These are phyloP conservation scores for Digitonthophagus gazella DNA, from an alignment of 2,888 invertebrate species.

Conservation along the genomic window DNA sequence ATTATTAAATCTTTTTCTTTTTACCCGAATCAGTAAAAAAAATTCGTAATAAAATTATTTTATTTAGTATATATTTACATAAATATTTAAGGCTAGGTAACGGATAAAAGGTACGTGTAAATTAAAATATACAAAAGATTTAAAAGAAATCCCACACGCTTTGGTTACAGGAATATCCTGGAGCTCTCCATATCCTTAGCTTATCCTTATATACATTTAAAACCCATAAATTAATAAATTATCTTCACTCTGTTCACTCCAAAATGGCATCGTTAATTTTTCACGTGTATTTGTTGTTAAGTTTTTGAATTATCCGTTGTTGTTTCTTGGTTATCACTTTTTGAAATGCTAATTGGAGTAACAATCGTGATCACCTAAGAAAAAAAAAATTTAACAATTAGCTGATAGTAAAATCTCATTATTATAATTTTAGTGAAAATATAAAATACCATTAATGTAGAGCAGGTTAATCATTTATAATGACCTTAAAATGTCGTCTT, in stretches of 20 bases:
- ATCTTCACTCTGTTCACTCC: slow-evolving; percentile 3
- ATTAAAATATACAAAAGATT: not conserved
- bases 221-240: slow-evolving; percentile 2
- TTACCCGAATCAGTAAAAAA: not conserved
- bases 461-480: not conserved
- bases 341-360: slow-evolving; percentile 35
- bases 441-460: not conserved
- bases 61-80: slow-evolving; percentile 13
- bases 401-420: not conserved
- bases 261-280: slow-evolving; percentile 15
- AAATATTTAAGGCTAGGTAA: slow-evolving; percentile 12
- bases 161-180: slow-evolving; percentile 11
- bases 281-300: not conserved
- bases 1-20: not conserved
- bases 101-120: slow-evolving; percentile 1
- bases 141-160: slow-evolving; percentile 4
- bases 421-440: not conserved
- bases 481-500: not conserved
- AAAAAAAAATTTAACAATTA: slow-evolving; percentile 11
- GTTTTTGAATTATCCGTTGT: slow-evolving; percentile 7
- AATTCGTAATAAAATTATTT: not conserved
- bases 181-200: not conserved
- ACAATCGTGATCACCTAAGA: slow-evolving; percentile 42
- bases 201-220: not conserved
- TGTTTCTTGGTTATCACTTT: slow-evolving; percentile 9